phyloP scores from a whole-genome alignment of 2,797 vertebrate species.

The Coilia nasus region DNA sequence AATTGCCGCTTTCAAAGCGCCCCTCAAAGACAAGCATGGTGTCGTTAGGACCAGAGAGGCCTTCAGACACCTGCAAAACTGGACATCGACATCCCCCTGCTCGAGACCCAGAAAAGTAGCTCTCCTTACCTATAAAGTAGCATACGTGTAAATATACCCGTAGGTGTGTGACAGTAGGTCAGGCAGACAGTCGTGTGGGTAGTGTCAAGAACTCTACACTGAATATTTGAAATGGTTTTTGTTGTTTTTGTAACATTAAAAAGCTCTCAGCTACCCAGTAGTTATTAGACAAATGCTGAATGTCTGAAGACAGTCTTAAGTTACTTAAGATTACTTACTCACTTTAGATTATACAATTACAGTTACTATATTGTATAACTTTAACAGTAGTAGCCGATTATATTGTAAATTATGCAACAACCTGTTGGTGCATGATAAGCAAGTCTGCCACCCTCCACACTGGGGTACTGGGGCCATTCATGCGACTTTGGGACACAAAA shows the following conservation, averaged over 20 bases:
- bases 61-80: constrained; percentile 52
- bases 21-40: constrained; percentile 75
- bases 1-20: constrained; percentile 79
- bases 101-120: constrained; percentile 70
- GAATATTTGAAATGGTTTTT: too few species aligned
- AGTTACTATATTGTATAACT: not conserved
- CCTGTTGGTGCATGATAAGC: constrained; percentile 71
- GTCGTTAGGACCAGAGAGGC: constrained; percentile 58
- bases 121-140: constrained; percentile 61
- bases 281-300: too few species aligned
- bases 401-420: constrained; percentile 34
- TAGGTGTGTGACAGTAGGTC: not conserved
- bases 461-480: constrained; percentile 46
- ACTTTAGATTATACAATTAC: not conserved
- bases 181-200: too few species aligned
- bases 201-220: too few species aligned
- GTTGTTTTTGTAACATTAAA: too few species aligned
- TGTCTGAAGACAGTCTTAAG: too few species aligned
- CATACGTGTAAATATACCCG: constrained; percentile 40
- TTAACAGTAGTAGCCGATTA: not conserved
- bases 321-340: not conserved
- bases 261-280: too few species aligned
- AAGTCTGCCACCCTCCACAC: constrained; percentile 57
- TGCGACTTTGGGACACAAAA: constrained; percentile 63
- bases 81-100: constrained; percentile 62